These are phyloP conservation scores for Brachyistius frenatus DNA, from an alignment of 2,113 vertebrate species.

Conservation along the genomic window DNA sequence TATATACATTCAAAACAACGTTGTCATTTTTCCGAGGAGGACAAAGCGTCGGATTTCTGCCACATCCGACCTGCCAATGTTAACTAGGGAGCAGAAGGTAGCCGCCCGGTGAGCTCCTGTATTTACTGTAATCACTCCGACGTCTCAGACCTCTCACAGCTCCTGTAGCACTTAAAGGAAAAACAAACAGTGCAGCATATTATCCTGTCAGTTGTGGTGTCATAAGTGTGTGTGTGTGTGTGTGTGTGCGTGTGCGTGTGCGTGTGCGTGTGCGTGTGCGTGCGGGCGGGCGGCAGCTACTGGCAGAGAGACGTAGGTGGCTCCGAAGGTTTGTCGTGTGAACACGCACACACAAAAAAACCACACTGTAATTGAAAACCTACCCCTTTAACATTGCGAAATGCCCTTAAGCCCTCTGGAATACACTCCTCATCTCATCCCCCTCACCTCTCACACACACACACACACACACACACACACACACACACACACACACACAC, in stretches of 20 bases:
- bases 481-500: conserved; percentile 24
- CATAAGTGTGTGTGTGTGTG: not conserved
- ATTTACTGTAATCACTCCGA: conserved; percentile 35
- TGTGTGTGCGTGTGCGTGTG: conserved; percentile 2
- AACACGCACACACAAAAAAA: conserved; percentile 47
- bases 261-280: too few relatives aligned
- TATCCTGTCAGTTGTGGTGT: conserved; percentile 21
- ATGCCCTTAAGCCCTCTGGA: conserved; percentile 66
- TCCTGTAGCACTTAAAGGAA: not conserved
- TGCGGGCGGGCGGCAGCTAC: not conserved
- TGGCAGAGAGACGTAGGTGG: conserved; percentile 23
- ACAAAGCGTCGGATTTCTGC: not conserved
- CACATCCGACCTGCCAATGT: not conserved
- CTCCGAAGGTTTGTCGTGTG: conserved; percentile 27
- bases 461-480: not conserved
- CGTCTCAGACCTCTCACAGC: conserved; percentile 1
- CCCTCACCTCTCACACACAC: conserved; percentile 2
- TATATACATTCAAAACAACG: too few relatives aligned
- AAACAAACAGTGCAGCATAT: conserved; percentile 32
- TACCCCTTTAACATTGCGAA: conserved; percentile 59
- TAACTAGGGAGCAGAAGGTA: not conserved
- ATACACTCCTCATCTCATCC: conserved; percentile 41
- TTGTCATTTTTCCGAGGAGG: too few relatives aligned
- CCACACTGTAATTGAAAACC: conserved; percentile 70
- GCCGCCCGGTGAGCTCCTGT: conserved; percentile 8